These are phyloP conservation scores for Maconellicoccus hirsutus DNA, from an alignment of 1,140 invertebrate species.

Conservation along the genomic window DNA sequence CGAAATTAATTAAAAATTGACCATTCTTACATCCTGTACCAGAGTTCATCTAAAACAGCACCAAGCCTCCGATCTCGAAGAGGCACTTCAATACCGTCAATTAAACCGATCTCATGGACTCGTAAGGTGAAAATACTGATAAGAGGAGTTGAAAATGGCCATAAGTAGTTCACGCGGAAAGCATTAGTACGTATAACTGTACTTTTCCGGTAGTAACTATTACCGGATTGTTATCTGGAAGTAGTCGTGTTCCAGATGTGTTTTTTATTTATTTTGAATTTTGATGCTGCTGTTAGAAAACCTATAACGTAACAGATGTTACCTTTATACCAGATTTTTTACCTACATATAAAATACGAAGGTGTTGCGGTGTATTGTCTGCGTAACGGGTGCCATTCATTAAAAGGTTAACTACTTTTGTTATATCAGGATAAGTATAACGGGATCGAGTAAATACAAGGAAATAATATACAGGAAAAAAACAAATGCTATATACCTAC, in stretches of 20 bases:
- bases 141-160: not conserved
- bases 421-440: not conserved
- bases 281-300: not conserved
- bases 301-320: not conserved
- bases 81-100: not conserved
- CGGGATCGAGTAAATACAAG: not conserved
- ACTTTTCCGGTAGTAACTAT: conserved; percentile 4
- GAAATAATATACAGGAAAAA: not conserved
- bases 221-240: conserved; percentile 2
- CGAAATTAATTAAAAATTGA: no score
- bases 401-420: conserved; percentile 5
- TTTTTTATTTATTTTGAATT: conserved; percentile 10
- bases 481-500: not conserved
- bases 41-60: no score
- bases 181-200: not conserved
- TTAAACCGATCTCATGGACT: not conserved
- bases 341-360: not conserved
- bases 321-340: not conserved
- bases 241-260: not conserved
- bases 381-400: not conserved
- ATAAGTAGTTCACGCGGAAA: not conserved
- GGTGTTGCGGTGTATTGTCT: not conserved
- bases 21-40: no score
- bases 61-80: no score
- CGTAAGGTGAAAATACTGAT: not conserved